Conservation (phyloP, 92 coral and sea anemone genomes). For the Porites evermanni region DNA sequence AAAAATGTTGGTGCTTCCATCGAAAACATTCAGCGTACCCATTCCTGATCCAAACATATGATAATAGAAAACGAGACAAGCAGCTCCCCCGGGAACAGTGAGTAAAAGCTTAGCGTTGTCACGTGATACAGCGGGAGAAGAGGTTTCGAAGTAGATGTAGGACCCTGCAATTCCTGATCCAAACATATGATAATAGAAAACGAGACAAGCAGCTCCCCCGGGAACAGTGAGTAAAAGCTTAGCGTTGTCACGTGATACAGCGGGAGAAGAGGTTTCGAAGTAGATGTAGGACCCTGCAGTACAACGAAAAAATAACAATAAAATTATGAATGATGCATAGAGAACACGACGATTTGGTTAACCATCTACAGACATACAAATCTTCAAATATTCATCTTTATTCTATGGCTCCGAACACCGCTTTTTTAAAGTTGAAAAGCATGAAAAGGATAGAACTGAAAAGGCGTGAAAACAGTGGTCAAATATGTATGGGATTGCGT, state of each 20-base stretch:
- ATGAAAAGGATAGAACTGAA: no score
- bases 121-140: conserved; percentile 34
- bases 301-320: no score
- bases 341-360: no score
- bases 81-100: neutral
- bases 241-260: conserved; percentile 29
- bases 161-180: conserved; percentile 17
- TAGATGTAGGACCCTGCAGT: conserved; percentile 27
- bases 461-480: no score
- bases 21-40: conserved; percentile 52
- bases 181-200: conserved; percentile 66
- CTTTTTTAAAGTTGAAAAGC: no score
- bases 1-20: conserved; percentile 29
- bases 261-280: conserved; percentile 59
- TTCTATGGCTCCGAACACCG: no score
- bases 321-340: no score
- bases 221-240: conserved; percentile 23
- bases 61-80: conserved; percentile 64
- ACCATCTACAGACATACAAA: no score
- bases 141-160: conserved; percentile 58
- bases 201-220: conserved; percentile 41
- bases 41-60: conserved; percentile 57
- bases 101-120: conserved; percentile 47
- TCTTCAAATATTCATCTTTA: no score
- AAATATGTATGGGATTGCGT: no score